phyloP scores from a whole-genome alignment of 2,888 invertebrate genomes.

The Silvanus unidentatus region DNA sequence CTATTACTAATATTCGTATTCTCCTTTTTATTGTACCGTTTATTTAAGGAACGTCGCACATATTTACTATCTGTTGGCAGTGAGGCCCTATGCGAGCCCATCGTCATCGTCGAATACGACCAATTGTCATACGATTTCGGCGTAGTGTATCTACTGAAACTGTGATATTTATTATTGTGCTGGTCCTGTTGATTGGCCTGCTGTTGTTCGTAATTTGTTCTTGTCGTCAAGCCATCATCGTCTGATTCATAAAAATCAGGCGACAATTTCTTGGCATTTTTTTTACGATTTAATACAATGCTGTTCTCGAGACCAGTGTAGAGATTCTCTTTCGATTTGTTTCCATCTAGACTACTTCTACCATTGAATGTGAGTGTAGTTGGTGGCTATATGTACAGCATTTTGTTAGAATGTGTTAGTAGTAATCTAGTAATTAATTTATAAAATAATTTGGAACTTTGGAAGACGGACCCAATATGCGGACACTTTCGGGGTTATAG shows the following conservation, averaged over 20 bases:
- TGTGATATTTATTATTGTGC: conserved; percentile 35
- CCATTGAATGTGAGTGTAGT: conserved; percentile 46
- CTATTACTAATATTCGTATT: conserved; percentile 34
- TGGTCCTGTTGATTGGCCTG: conserved; percentile 10
- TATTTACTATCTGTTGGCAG: conserved; percentile 29
- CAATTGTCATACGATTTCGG: conserved; percentile 35
- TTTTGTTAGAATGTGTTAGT: conserved; percentile 38
- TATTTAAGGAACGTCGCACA: conserved; percentile 28
- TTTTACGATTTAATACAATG: conserved; percentile 8
- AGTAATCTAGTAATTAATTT: not conserved
- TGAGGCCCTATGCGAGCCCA: conserved; percentile 30
- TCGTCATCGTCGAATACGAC: conserved; percentile 33
- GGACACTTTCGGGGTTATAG: too few relatives aligned
- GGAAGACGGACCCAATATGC: too few relatives aligned
- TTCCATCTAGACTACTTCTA: conserved; percentile 45
- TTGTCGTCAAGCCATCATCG: conserved; percentile 35
- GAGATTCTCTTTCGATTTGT: conserved; percentile 35
- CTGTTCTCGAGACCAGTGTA: conserved; percentile 35
- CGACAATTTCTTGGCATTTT: conserved; percentile 20
- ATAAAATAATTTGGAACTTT: not conserved
- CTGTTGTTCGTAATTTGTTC: too few relatives aligned
- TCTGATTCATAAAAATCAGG: conserved; percentile 38
- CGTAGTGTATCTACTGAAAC: conserved; percentile 37
- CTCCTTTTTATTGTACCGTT: conserved; percentile 31
- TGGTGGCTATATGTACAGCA: conserved; percentile 42